phyloP scores from a whole-genome alignment of 2,888 invertebrate genomes.

The Drosophila koepferae region DNA sequence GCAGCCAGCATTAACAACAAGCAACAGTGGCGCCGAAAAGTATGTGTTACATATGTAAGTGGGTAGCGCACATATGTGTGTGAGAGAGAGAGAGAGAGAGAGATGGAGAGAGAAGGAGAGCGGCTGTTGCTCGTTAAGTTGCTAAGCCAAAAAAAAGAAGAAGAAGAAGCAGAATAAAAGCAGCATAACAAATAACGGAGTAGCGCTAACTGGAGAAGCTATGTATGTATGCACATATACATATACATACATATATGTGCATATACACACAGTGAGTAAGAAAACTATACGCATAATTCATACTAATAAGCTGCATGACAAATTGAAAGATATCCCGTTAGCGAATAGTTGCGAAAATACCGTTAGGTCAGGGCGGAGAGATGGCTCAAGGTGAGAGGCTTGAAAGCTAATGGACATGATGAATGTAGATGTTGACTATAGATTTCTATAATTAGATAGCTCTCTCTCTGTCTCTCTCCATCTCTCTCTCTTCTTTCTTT shows the following conservation, averaged over 20 bases:
- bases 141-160: background rate
- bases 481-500: no score
- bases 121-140: conserved; percentile 11
- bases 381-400: no score
- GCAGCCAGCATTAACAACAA: conserved; percentile 35
- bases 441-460: no score
- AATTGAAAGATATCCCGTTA: background rate
- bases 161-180: background rate
- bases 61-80: background rate
- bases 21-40: conserved; percentile 42
- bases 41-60: conserved; percentile 41
- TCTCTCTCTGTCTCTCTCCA: no score
- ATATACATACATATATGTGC: background rate
- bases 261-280: conserved; percentile 24
- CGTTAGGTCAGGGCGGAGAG: no score
- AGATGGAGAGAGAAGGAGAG: background rate
- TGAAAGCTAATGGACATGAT: no score
- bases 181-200: background rate
- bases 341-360: background rate
- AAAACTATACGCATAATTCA: conserved; percentile 23
- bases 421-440: no score
- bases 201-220: background rate
- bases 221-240: background rate
- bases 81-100: conserved; percentile 4
- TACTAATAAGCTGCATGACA: conserved; percentile 24